These are phyloP conservation scores for Cheumatopsyche charites DNA, from an alignment of 1,140 invertebrate genomes.

Conservation along the genomic window DNA sequence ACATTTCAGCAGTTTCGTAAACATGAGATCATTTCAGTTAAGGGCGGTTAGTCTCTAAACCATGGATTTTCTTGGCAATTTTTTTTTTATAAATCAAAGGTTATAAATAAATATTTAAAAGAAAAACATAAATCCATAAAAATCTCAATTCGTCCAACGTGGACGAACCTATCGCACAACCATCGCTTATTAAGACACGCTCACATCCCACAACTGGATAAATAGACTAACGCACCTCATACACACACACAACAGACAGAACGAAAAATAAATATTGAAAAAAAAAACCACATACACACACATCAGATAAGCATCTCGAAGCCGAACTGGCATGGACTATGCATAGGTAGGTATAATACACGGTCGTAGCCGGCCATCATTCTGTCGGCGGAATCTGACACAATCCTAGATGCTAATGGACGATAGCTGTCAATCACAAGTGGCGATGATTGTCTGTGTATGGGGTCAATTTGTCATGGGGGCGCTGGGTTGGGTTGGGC, in stretches of 20 bases:
- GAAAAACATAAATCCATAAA: not conserved
- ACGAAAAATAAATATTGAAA: slow-evolving; percentile 4
- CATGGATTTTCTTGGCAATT: too few species aligned
- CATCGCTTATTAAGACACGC: slow-evolving; percentile 42
- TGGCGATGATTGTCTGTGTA: slow-evolving; percentile 31
- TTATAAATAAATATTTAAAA: not conserved
- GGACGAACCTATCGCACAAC: slow-evolving; percentile 9
- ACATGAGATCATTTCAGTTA: too few species aligned
- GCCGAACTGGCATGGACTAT: slow-evolving; percentile 3
- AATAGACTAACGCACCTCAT: slow-evolving; percentile 35
- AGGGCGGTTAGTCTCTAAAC: too few species aligned
- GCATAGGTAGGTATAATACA: slow-evolving; percentile 7
- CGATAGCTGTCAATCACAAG: slow-evolving; percentile 44
- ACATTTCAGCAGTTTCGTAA: too few species aligned
- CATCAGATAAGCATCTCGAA: slow-evolving; percentile 41
- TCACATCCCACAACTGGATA: slow-evolving; percentile 33
- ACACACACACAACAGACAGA: too few species aligned
- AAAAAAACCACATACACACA: slow-evolving; percentile 25
- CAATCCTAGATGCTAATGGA: slow-evolving; percentile 44
- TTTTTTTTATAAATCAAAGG: too few species aligned
- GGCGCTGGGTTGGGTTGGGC: not conserved
- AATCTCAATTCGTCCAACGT: slow-evolving; percentile 5
- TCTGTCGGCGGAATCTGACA: slow-evolving; percentile 42
- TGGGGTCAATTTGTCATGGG: slow-evolving; percentile 24
- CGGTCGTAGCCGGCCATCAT: slow-evolving; percentile 33